These are phyloP conservation scores for Eira barbara DNA, from an alignment of 2,113 vertebrate species.

Conservation along the genomic window DNA sequence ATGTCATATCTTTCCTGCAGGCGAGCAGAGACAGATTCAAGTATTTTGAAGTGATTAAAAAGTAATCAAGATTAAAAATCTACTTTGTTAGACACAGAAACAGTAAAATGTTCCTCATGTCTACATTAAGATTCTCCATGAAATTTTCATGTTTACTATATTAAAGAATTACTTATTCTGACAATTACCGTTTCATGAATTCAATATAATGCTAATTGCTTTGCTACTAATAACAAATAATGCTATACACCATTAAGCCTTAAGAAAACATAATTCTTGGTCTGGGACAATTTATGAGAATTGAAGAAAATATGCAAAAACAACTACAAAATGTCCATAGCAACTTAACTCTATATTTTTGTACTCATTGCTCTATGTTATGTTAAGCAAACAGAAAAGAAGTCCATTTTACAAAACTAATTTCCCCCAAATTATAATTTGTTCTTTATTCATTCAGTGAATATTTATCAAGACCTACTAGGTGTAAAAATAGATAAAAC, in stretches of 20 bases:
- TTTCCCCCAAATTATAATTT: not conserved
- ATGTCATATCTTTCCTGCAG: not conserved
- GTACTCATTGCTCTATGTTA: not conserved
- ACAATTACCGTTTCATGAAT: not conserved
- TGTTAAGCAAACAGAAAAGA: not conserved
- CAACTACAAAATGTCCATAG: not conserved
- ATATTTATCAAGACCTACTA: not conserved
- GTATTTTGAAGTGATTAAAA: slow-evolving; percentile 41
- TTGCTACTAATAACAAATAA: not conserved
- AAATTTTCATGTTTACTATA: slow-evolving; percentile 27
- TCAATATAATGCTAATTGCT: slow-evolving; percentile 20
- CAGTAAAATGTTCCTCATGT: not conserved
- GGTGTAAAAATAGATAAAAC: not conserved
- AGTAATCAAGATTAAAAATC: slow-evolving; percentile 29
- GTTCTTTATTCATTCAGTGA: not conserved
- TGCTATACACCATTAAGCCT: not conserved
- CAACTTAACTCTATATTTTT: not conserved
- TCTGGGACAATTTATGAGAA: not conserved
- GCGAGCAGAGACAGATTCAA: not conserved
- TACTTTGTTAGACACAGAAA: not conserved
- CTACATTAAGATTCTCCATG: slow-evolving; percentile 39
- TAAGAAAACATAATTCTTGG: not conserved
- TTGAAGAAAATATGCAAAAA: not conserved
- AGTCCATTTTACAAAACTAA: not conserved
- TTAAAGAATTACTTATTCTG: slow-evolving; percentile 43